Base-by-base conservation (phyloP, 2,113 vertebrate genomes). In the Aythya baeri region DNA sequence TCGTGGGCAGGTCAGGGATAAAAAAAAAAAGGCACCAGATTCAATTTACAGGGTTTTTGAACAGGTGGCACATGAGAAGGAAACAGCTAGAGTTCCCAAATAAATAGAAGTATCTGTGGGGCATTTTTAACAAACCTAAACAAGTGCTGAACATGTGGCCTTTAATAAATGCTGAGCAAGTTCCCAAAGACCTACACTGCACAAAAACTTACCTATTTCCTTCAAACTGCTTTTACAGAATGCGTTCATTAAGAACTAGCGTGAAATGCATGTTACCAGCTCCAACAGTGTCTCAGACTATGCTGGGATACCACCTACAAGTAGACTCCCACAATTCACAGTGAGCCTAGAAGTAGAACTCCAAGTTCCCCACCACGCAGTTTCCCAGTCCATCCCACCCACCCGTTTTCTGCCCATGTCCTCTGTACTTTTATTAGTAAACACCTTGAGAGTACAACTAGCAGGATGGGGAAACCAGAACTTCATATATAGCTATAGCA, bases 231-330 rank as follows among this genome's bases (percentile, higher is more conserved):
- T 1, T 1, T 10, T 3, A 20, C 11, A 54, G 27, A 23, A 49
- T 0, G 2, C 1, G 11, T 6, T 43, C 15, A 2, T 9, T 6
- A 38, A 7, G 50, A 38, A 70, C 21, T 4, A 6, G 44, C 0
- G 9, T 21, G 43, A 20, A 13, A 5, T 1, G 27, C 32, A 16
- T 6, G 2, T 4, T 2, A 11, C 5, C 67, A 16, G 32, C 44
- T 54, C 29, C 11, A 26, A 67, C 36, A 13, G 36, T 29, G 11
- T 4, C 54, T n/a, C 5, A 6, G 17, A 15, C 49, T 11, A 11
- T 1, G 4, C 34, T 1, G 1, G 57, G 49, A 34, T 6, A 9
- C 11, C 16, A 9, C 32, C 50, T 11, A 4, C 38, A 6, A 50
- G 61, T 2, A 31, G 5, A 21, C 20, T 26, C 26, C 75, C 49